Evolutionary conservation across 2,797 vertebrate genomes (phyloP).

Genomic region (Trachurus trachurus): DNA sequence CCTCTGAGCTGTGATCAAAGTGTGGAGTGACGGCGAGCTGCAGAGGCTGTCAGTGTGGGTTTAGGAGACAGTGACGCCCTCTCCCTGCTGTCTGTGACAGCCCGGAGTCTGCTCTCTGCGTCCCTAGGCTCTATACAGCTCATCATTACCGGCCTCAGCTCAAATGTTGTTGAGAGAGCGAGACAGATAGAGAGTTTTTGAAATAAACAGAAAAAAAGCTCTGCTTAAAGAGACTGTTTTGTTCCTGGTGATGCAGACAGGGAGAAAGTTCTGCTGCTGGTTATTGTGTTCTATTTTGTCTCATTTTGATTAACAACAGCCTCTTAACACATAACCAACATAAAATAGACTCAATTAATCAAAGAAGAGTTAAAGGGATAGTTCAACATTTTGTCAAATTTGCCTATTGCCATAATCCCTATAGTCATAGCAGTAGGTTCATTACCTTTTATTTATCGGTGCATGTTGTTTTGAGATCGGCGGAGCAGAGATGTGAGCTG

Average conservation of each 20-base stretch:
- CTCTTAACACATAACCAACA: too few species aligned
- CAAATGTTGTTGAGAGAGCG: not conserved
- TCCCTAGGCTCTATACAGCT: not conserved
- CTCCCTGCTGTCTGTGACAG: constrained; percentile 23
- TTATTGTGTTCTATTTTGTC: not conserved
- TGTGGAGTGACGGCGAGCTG: constrained; percentile 29
- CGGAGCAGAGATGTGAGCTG: too few species aligned
- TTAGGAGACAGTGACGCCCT: constrained; percentile 30
- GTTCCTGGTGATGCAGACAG: not conserved
- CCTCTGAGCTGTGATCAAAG: constrained; percentile 60
- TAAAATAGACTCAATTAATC: too few species aligned
- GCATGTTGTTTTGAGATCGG: too few species aligned
- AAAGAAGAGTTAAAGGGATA: too few species aligned
- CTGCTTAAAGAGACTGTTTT: not conserved
- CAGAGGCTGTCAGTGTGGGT: constrained; percentile 37
- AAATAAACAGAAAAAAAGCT: constrained; percentile 9
- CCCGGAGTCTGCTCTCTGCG: constrained; percentile 11
- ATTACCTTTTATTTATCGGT: too few species aligned
- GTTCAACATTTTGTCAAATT: too few species aligned
- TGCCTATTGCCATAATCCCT: too few species aligned
- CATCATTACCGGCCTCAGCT: constrained; percentile 27
- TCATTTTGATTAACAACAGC: too few species aligned
- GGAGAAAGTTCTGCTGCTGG: not conserved
- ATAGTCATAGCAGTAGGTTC: too few species aligned
- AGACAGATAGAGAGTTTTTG: not conserved